Conservation (phyloP, 2,797 vertebrate genomes). For the Pipistrellus pipistrellus region DNA sequence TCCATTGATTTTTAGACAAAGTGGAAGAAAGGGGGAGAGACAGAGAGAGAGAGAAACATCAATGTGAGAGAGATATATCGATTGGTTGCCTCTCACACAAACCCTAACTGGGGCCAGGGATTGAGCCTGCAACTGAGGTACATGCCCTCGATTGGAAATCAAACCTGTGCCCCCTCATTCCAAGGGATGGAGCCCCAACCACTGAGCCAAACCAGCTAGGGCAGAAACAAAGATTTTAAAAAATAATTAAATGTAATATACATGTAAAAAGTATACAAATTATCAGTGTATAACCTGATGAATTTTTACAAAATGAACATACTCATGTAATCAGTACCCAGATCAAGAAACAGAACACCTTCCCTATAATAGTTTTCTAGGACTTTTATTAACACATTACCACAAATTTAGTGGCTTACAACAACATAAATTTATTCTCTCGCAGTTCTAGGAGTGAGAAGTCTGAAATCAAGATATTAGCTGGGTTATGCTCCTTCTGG, state of each 20-base stretch:
- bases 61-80: too few relatives aligned
- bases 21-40: too few relatives aligned
- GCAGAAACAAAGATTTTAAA: background rate
- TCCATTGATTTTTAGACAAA: too few relatives aligned
- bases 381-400: background rate
- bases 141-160: too few relatives aligned
- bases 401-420: background rate
- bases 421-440: slow-evolving; percentile 36
- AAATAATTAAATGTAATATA: slow-evolving; percentile 21
- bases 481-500: background rate
- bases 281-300: slow-evolving; percentile 14
- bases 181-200: too few relatives aligned
- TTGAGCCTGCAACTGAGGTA: too few relatives aligned
- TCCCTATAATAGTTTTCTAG: background rate
- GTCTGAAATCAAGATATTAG: slow-evolving; percentile 12
- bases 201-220: too few relatives aligned
- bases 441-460: background rate
- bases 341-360: slow-evolving; percentile 52
- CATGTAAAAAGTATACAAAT: slow-evolving; percentile 18
- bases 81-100: too few relatives aligned
- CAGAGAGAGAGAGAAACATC: too few relatives aligned
- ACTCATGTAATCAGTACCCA: background rate
- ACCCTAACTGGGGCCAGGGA: too few relatives aligned
- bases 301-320: slow-evolving; percentile 61
- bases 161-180: too few relatives aligned